Base-by-base conservation (phyloP, 2,113 vertebrate genomes). In the Rana temporaria region DNA sequence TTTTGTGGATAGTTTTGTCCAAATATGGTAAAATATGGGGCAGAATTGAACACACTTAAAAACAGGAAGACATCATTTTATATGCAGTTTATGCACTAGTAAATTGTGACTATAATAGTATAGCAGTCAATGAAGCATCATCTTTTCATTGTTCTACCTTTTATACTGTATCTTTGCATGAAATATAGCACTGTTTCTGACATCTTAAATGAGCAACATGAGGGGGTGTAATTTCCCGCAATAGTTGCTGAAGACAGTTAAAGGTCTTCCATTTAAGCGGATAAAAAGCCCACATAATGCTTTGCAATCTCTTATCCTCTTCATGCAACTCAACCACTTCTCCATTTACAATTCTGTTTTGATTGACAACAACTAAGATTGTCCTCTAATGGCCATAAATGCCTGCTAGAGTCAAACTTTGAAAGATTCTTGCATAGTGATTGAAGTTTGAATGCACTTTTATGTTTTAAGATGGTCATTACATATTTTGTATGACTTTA, bases 331-430 rank as follows among this genome's bases (percentile, higher is more conserved):
- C n/a, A 69, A 79, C 77, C 24, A 34, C 78, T 69, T 59, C 32
- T 79, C 53, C 55, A 69, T 48, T 69, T 69, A 48, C 38, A 38
- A 79, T 60, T 70, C 66, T 60, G 16, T 69, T 79, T 68, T 67
- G 77, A 79, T 67, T 68, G 77, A 79, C 63, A 79, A 56, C 64
- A 79, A 16, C 6, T 30, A n/a, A 57, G 77, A 79, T 79, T 79
- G 77, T 69, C 76, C 76, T 78, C 76, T 78, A 78, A 78, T 67
- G 76, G 63, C 64, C 64, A 67, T 78, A 69, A 79, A 57, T 59
- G 65, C 63, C 8, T 59, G 19, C 48, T 69, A 24, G 64, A 79
- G 17, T 68, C 53, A 59, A 34, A 55, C 20, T 56, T 32, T 2
- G 14, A 42, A 60, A 59, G 65, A 69, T 79, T 69, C 7, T 24